A percentile compares a stretch with the other conserved stretches of the same genome.
These are phyloP conservation scores for Nettapus auritus DNA, from an alignment of 2,113 vertebrate genomes.

Conservation along the genomic window DNA sequence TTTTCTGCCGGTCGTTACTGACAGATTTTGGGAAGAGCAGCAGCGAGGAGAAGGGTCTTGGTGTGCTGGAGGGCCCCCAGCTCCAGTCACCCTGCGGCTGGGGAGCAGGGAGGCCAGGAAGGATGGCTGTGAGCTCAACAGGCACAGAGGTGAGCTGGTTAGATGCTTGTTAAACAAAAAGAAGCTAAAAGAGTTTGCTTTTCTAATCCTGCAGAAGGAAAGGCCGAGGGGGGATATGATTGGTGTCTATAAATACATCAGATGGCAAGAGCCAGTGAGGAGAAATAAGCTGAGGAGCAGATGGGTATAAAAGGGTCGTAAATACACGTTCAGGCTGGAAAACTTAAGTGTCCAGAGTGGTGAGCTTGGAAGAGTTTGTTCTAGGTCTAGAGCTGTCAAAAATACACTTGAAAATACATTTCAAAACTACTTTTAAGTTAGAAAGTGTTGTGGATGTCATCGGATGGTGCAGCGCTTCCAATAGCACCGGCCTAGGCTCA, in stretches of 20 bases:
- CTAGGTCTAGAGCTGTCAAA: not conserved
- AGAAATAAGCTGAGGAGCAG: not conserved
- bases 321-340: slow-evolving; percentile 6
- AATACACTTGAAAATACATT: not conserved
- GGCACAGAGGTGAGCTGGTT: not conserved
- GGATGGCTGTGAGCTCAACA: not conserved
- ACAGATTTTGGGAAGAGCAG: not conserved
- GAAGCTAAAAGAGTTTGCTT: not conserved
- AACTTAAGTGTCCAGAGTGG: not conserved
- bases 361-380: not conserved
- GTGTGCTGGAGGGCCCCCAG: not conserved
- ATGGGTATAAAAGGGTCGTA: not conserved
- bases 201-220: not conserved
- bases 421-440: not conserved
- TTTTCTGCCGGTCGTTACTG: not conserved
- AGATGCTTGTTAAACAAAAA: not conserved
- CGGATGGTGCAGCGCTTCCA: not conserved
- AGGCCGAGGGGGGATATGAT: not conserved
- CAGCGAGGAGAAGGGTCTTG: not conserved
- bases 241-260: not conserved
- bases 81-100: not conserved
- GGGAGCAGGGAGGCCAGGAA: not conserved
- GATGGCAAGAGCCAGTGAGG: not conserved
- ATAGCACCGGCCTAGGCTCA: not conserved
- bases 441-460: not conserved